Evolutionary conservation across 2,113 vertebrate species (phyloP), one percentile per base, ranked within the genome.

Genomic region (Lutjanus erythropterus): DNA sequence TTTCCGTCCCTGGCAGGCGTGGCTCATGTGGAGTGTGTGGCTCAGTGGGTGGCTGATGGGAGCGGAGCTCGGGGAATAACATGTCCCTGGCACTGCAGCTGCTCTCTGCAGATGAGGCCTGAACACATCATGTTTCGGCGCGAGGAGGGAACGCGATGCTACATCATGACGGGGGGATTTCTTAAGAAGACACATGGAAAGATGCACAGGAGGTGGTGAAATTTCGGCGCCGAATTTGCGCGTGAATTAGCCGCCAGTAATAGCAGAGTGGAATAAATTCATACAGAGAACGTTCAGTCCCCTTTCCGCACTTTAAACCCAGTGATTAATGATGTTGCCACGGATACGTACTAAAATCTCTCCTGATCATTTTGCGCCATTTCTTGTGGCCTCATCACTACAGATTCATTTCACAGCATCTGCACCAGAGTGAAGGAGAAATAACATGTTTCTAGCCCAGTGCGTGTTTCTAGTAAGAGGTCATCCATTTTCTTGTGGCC

Each of bases 401-500:
- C 14, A 12, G 58, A 81, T 86, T 75, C 64, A 58, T 85, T 85
- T 89, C 75, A 49, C 75, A 60, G 65, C 82, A 42, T 77, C 58
- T 75, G 78, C 58, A 42, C 29, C 41, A 15, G 46, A 68, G 42
- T 44, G 49, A 75, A 50, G 72, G 72, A 86, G 83, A 53, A 89
- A 88, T 80, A 86, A 88, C 86, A 71, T 85, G 89, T 86, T 90
- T 71, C 33, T 35, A 52, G 81, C 75, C 73, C 82, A 35, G 41
- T 65, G 85, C 89, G 44, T 92, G 87, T 84, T 92, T 91, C 71
- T 27, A 27, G 78, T 46, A 84, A 84, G 90, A 92, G 83, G 86
- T 94, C 89, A 90, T 90, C 55, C 37, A 21, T 69, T 83, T 75
- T 89, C 68, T 83, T 53, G 41, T 46, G 46, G 87, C 85, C 88